phyloP scores from a whole-genome alignment of 2,888 invertebrate genomes.

The Agapetus fuscipes region DNA sequence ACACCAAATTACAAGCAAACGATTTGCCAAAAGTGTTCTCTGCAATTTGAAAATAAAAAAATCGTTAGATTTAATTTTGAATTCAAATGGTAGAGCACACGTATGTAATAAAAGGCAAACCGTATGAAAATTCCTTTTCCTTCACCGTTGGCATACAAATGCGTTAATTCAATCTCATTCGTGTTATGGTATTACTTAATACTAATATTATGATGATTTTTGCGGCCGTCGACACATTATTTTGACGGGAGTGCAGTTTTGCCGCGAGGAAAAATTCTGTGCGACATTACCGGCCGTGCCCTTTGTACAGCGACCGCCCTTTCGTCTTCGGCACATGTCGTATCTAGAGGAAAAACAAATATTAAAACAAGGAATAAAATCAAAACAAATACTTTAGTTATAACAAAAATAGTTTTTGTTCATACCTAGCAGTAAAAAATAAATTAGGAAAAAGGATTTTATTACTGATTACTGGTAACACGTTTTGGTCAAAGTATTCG shows the following conservation, averaged over 20 bases:
- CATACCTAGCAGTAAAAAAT: not conserved
- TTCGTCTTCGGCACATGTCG: conserved; percentile 95
- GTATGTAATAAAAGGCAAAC: not conserved
- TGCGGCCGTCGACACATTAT: not conserved
- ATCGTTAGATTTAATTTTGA: too few species aligned
- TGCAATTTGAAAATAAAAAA: too few species aligned
- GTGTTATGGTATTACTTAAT: not conserved
- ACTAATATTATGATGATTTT: not conserved
- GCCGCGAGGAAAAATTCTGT: too few species aligned
- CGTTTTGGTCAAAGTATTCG: too few species aligned
- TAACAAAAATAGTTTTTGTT: not conserved
- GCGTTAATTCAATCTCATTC: not conserved
- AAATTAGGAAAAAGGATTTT: not conserved
- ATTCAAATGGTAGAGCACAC: too few species aligned
- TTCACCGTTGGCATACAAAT: not conserved
- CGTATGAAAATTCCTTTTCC: not conserved
- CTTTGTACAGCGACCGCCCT: conserved; percentile 95
- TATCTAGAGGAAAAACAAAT: conserved; percentile 61
- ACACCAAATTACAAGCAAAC: too few species aligned
- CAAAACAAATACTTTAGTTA: not conserved
- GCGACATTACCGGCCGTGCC: conserved; percentile 92
- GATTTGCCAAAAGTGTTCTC: too few species aligned
- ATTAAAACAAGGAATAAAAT: not conserved
- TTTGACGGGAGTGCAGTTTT: not conserved
- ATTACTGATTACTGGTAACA: too few species aligned